Conservation (phyloP, 1,140 invertebrate genomes). For the Leptopilina clavipes region DNA sequence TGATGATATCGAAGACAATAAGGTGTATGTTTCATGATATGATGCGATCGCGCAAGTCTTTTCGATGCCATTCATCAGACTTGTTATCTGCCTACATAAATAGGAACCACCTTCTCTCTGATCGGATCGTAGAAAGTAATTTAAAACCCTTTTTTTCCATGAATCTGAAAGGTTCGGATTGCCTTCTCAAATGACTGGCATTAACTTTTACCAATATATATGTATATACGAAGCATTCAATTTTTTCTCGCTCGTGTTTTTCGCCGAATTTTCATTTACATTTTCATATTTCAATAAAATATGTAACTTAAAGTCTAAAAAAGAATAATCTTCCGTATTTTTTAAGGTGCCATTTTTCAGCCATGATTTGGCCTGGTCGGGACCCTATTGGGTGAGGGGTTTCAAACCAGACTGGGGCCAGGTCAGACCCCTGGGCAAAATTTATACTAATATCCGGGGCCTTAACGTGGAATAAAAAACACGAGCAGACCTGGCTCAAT, state of each 20-base stretch:
- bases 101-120: conserved; percentile 21
- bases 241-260: conserved; percentile 51
- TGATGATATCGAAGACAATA: conserved; percentile 19
- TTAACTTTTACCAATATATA: conserved; percentile 46
- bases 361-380: too few species aligned
- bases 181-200: conserved; percentile 52
- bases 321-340: background rate
- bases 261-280: conserved; percentile 36
- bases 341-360: background rate
- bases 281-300: conserved; percentile 20
- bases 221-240: conserved; percentile 49
- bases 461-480: too few species aligned
- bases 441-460: too few species aligned
- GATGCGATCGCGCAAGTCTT: conserved; percentile 9
- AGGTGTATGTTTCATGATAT: conserved; percentile 31
- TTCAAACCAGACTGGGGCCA: too few species aligned
- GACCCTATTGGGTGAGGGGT: too few species aligned
- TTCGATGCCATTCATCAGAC: conserved; percentile 17
- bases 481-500: too few species aligned
- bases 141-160: conserved; percentile 54
- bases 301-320: background rate
- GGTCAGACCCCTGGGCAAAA: too few species aligned
- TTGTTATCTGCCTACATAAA: conserved; percentile 14
- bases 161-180: conserved; percentile 48
- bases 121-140: conserved; percentile 42